Conservation (phyloP, 2,797 vertebrate genomes). For the Cryptoprocta ferox region DNA sequence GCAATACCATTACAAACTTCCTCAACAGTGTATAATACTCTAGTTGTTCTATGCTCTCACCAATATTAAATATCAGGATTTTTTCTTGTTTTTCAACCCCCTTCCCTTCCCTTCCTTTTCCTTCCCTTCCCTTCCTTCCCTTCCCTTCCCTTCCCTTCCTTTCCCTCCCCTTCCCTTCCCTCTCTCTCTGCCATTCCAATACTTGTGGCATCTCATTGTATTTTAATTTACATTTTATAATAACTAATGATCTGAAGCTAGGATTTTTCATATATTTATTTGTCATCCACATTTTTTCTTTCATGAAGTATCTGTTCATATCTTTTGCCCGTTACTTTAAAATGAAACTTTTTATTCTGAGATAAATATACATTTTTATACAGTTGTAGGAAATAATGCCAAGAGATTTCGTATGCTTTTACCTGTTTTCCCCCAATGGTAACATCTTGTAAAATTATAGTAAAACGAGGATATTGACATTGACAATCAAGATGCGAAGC, state of each 20-base stretch:
- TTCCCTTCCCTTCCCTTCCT: too few species aligned
- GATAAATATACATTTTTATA: neutral
- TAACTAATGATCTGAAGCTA: neutral
- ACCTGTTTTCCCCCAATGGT: neutral
- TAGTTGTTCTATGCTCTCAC: neutral
- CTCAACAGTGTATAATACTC: neutral
- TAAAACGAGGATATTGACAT: neutral
- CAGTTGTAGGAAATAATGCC: neutral
- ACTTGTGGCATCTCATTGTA: neutral
- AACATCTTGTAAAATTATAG: neutral
- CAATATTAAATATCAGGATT: neutral
- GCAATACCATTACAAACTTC: neutral
- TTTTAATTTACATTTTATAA: neutral
- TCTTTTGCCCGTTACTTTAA: neutral
- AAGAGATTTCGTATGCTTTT: neutral
- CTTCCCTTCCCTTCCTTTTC: too few species aligned
- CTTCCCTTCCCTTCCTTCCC: too few species aligned
- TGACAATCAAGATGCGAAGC: neutral
- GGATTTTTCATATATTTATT: neutral
- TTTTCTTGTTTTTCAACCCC: neutral
- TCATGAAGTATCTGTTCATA: neutral
- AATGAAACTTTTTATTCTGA: neutral
- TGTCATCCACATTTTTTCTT: neutral
- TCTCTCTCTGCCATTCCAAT: neutral
- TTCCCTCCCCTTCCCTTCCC: neutral